Percentiles rank a stretch among this genome's conserved stretches.
These are phyloP conservation scores for Phataginus tetradactyla DNA, from an alignment of 2,797 vertebrate genomes.

Conservation along the genomic window DNA sequence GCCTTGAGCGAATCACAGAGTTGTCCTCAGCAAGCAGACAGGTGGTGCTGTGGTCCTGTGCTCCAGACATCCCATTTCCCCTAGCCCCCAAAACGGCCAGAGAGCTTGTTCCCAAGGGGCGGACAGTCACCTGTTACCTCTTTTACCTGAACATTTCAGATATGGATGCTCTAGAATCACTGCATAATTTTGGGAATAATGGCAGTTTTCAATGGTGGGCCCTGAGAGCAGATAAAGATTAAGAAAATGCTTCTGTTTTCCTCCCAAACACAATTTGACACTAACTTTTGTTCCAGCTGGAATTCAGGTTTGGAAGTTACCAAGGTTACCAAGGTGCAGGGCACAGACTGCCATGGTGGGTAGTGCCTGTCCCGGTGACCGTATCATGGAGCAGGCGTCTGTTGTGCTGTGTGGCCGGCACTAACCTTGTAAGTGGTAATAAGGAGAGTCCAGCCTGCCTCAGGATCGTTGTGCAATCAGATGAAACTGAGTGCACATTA, in stretches of 20 bases:
- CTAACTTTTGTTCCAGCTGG: not conserved
- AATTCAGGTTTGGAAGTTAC: not conserved
- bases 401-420: not conserved
- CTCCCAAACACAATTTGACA: not conserved
- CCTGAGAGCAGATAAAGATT: not conserved
- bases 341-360: not conserved
- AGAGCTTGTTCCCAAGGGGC: not conserved
- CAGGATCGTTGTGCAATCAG: not conserved
- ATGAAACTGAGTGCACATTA: not conserved
- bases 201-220: not conserved
- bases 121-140: not conserved
- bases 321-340: not conserved
- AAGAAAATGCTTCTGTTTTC: not conserved
- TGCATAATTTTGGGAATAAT: not conserved
- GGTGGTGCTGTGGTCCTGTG: not conserved
- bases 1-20: not conserved
- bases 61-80: not conserved
- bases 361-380: not conserved
- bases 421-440: not conserved
- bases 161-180: rapidly evolving
- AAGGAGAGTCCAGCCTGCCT: not conserved
- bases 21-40: not conserved
- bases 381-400: too few species aligned
- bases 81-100: not conserved
- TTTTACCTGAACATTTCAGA: not conserved